Percentiles rank a stretch among this genome's conserved stretches.
Evolutionary conservation across 2,888 invertebrate species (phyloP).

Genomic region (Psococerastis gibbosa): DNA sequence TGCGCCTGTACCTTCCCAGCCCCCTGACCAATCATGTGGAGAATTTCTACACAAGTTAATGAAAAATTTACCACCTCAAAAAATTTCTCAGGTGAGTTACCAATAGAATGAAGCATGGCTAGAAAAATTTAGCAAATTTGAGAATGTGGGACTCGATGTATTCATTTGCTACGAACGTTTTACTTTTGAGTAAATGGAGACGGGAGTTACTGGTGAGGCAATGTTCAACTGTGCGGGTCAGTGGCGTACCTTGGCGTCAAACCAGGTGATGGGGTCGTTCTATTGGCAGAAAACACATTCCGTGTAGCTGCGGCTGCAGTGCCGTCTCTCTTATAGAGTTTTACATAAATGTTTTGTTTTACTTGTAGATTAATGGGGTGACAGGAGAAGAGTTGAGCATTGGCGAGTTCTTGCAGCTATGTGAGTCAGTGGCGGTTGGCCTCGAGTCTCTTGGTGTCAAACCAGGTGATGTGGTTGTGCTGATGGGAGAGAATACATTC

Average conservation of each 20-base stretch:
- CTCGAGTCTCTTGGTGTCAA: neutral
- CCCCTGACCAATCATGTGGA: too few species aligned
- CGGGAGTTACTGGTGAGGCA: slow-evolving; percentile 1
- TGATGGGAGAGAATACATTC: neutral
- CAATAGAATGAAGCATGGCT: too few species aligned
- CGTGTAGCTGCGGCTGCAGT: neutral
- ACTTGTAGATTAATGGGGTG: neutral
- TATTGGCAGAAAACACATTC: neutral
- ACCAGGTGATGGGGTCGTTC: neutral
- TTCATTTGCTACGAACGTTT: too few species aligned
- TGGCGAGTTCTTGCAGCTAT: neutral
- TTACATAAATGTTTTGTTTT: too few species aligned
- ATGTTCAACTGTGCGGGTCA: too few species aligned
- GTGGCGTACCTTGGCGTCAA: neutral
- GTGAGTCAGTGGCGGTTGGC: neutral
- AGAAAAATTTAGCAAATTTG: too few species aligned
- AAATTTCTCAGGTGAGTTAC: too few species aligned
- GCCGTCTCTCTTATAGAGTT: too few species aligned
- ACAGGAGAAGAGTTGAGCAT: neutral
- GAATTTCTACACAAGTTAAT: too few species aligned
- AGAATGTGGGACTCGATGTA: too few species aligned
- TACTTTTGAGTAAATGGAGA: neutral
- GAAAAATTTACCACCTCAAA: too few species aligned
- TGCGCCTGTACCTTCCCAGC: too few species aligned
- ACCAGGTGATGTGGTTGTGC: neutral